Base-by-base conservation (phyloP, 2,113 vertebrate species). In the Setophaga petechia region DNA sequence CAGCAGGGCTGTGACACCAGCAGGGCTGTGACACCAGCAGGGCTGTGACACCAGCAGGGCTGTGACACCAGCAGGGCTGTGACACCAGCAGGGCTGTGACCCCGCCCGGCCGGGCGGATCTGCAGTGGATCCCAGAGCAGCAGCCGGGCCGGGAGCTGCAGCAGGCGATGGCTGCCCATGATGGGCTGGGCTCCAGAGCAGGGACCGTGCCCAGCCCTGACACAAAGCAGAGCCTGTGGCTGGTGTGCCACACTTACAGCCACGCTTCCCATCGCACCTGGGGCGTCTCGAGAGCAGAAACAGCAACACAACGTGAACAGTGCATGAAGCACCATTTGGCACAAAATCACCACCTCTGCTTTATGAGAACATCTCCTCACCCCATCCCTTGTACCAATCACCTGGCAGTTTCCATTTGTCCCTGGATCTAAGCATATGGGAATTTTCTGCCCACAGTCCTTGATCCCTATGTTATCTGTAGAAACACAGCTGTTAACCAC, bases 21-120 rank as follows among this genome's bases (percentile, higher is more conserved):
- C 37, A 9, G 37, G 23, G 57, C 63, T 6, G 71, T 8, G 84
- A 21, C 1, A 3, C 28, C 15, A 37, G 8, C 37, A 37, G 37
- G 23, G 57, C 63, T 6, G 71, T 8, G 84, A 21, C 1, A 3
- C 28, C 15, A 22, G 37, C 37, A 37, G 37, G 23, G 57, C 63
- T 6, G 71, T 8, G 84, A 21, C 1, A 3, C 28, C 15, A 22
- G 37, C 37, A 37, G 37, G 23, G 57, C 63, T 6, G 71, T 8
- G 84, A 18, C 1, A 3, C 28, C 15, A 22, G 37, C 37, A 37
- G 37, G 23, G 57, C 63, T 6, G 71, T 8, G 84, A 21, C 1
- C 3, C 28, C 15, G n/a, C n/a, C 57, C 2, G 31, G 7, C 1
- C 3, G 39, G 21, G 39, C 4, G 7, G n/a, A 12, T 27, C 23